Conservation (phyloP, 2,113 vertebrate genomes). For the Spea bombifrons region DNA sequence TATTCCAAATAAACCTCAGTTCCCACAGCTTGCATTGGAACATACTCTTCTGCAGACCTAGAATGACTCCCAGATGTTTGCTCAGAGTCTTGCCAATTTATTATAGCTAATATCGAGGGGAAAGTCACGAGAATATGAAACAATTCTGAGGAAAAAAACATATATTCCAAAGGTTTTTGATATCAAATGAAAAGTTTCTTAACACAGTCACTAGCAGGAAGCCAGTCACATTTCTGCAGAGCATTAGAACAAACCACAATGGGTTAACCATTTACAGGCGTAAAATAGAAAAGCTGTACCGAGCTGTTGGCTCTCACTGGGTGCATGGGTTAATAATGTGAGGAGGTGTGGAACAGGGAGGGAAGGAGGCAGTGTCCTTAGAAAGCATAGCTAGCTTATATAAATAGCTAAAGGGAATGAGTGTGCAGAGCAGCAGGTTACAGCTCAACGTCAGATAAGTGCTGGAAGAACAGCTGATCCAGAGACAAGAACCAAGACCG, state of each 20-base stretch:
- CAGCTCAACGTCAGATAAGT: background rate
- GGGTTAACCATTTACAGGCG: conserved; percentile 19
- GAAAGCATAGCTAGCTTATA: conserved; percentile 28
- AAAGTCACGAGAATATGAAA: background rate
- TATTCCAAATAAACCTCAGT: too few relatives aligned
- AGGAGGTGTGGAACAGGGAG: conserved; percentile 26
- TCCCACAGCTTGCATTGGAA: too few relatives aligned
- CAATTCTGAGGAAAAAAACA: background rate
- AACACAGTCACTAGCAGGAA: background rate
- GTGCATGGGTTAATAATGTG: conserved; percentile 16
- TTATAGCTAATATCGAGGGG: background rate
- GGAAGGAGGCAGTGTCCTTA: conserved; percentile 32
- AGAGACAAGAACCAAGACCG: background rate
- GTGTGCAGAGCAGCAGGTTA: conserved; percentile 2
- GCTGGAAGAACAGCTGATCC: conserved; percentile 1
- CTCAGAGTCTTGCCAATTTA: too few relatives aligned
- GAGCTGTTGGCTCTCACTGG: background rate
- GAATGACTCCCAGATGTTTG: too few relatives aligned
- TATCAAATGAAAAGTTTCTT: background rate
- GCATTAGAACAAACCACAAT: too few relatives aligned
- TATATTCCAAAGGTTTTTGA: conserved; percentile 1
- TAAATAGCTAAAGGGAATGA: conserved; percentile 35
- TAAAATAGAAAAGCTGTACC: background rate
- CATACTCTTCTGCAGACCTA: too few relatives aligned
- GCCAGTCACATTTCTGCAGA: background rate